Percentiles rank a stretch among this genome's conserved stretches.
phyloP scores from a whole-genome alignment of 64 coral and sea anemone genomes.

The Anthopleura sola region DNA sequence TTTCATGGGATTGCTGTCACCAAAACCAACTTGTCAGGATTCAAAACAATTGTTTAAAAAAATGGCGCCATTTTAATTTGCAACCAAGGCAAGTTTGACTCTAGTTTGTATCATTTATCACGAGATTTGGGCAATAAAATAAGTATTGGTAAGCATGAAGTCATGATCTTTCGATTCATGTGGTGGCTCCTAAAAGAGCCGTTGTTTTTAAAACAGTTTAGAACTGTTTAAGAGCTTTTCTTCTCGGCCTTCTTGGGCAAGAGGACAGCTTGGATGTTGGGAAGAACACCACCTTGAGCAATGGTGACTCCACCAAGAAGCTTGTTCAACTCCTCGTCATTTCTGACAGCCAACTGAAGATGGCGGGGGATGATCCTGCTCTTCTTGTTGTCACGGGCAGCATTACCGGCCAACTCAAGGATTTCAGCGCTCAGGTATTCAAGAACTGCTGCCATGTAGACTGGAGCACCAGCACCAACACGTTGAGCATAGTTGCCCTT shows the following conservation, averaged over 20 bases:
- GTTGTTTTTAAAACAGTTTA: conserved; percentile 1
- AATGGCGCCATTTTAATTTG: neutral
- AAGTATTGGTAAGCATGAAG: neutral
- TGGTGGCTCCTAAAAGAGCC: conserved; percentile 26
- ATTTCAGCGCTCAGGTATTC: conserved; percentile 16
- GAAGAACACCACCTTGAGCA: conserved; percentile 15
- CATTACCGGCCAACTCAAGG: conserved; percentile 23
- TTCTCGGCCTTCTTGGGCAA: neutral
- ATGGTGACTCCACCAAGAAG: conserved; percentile 22
- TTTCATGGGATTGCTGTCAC: no score
- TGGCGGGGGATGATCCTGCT: conserved; percentile 13
- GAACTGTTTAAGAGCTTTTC: neutral
- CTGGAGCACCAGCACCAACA: conserved; percentile 24
- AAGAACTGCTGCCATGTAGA: conserved; percentile 20
- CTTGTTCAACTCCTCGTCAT: conserved; percentile 16
- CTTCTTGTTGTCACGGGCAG: conserved; percentile 20
- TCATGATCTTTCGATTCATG: conserved; percentile 27
- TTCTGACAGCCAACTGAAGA: conserved; percentile 10
- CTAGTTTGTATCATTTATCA: neutral
- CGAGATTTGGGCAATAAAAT: no score
- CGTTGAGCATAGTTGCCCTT: conserved; percentile 21
- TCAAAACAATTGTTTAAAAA: no score
- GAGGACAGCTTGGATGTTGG: conserved; percentile 15
- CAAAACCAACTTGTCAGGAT: no score
- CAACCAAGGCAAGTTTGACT: no score